A percentile compares a stretch with the other conserved stretches of the same genome.
phyloP scores from a whole-genome alignment of 2,797 vertebrate genomes.

The Poecilia velifera region DNA sequence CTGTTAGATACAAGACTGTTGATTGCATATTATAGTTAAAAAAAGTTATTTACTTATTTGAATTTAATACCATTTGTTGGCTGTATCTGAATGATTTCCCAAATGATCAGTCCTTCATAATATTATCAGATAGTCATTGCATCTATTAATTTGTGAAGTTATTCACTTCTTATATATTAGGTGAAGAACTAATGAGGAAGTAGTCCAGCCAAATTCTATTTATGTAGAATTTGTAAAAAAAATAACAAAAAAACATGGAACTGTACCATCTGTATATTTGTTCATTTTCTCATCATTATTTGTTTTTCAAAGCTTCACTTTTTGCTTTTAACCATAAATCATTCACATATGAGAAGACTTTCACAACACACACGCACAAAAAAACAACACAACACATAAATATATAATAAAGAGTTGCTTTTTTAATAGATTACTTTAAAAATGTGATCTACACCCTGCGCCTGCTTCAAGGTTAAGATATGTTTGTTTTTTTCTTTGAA shows the following conservation, averaged over 20 bases:
- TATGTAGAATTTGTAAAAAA: background rate
- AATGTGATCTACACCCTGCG: background rate
- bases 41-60: background rate
- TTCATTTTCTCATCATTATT: background rate
- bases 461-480: background rate
- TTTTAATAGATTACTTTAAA: background rate
- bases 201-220: background rate
- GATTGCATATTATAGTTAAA: background rate
- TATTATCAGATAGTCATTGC: background rate
- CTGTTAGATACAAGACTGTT: background rate
- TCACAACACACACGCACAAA: background rate
- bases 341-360: background rate
- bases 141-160: background rate
- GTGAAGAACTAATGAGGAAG: background rate
- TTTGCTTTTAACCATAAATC: background rate
- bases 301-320: background rate
- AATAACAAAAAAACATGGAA: background rate
- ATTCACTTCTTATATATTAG: background rate
- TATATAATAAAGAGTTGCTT: background rate
- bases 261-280: background rate
- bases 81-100: background rate
- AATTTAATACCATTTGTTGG: background rate
- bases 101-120: background rate
- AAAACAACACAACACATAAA: background rate
- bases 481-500: background rate